Evolutionary conservation across 2,113 vertebrate genomes (phyloP).

Genomic region (Martes martes): DNA sequence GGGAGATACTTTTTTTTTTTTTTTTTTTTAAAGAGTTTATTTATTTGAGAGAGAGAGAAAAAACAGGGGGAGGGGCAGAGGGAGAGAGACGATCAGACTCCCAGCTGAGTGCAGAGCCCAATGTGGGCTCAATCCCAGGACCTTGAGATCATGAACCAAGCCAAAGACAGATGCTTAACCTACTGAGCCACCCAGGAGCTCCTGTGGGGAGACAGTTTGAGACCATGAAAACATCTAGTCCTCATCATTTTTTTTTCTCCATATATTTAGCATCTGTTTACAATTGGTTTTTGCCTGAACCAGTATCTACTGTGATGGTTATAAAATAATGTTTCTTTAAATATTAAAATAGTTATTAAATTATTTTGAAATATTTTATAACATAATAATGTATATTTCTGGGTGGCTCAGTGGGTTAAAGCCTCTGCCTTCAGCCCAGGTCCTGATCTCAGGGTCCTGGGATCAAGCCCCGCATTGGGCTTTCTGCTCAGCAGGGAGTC

Average conservation of each 20-base stretch:
- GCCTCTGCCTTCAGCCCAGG: too few relatives aligned
- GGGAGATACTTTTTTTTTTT: too few relatives aligned
- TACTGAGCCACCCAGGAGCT: background rate
- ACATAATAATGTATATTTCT: background rate
- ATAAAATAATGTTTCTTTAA: background rate
- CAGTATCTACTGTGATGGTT: background rate
- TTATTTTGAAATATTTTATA: background rate
- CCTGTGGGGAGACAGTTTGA: background rate
- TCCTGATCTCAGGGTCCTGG: too few relatives aligned
- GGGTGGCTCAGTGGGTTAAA: too few relatives aligned
- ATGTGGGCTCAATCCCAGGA: background rate
- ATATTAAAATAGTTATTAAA: background rate
- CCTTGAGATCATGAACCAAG: background rate
- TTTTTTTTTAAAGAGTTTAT: too few relatives aligned
- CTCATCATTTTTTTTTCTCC: background rate
- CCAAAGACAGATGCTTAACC: background rate
- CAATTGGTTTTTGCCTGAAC: background rate
- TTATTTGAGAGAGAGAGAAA: too few relatives aligned
- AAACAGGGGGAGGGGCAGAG: background rate
- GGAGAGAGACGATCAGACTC: background rate
- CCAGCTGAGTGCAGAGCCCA: background rate
- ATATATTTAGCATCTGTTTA: background rate
- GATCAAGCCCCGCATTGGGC: too few relatives aligned
- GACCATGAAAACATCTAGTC: background rate
- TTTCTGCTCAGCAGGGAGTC: too few relatives aligned